Conservation (phyloP, 2,797 vertebrate genomes). For the Ceyx erithaca region DNA sequence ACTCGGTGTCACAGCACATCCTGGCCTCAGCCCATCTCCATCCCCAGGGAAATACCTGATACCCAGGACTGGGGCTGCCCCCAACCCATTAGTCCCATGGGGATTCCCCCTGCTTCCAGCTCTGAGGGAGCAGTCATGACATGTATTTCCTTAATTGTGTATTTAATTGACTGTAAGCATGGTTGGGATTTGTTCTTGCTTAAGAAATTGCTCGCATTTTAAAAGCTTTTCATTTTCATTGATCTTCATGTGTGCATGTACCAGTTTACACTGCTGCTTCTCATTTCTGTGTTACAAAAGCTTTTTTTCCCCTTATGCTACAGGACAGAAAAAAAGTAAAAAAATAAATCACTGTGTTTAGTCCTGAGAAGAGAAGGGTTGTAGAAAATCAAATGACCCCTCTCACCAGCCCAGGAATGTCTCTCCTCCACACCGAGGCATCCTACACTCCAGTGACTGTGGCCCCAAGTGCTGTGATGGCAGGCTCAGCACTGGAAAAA, state of each 20-base stretch:
- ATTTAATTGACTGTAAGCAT: neutral
- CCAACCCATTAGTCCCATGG: neutral
- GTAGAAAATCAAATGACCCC: neutral
- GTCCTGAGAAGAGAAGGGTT: neutral
- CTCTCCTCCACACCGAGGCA: neutral
- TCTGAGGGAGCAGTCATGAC: neutral
- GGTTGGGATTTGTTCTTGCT: neutral
- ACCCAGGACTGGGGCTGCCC: neutral
- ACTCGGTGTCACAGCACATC: fast-evolving
- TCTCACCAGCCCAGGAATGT: neutral
- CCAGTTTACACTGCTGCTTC: neutral
- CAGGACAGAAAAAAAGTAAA: neutral
- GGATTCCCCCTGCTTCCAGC: neutral
- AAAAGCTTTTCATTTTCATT: neutral
- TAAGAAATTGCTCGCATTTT: neutral
- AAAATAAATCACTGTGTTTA: neutral
- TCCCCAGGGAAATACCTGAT: neutral
- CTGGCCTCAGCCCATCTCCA: neutral
- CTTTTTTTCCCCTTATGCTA: neutral
- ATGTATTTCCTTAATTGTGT: neutral
- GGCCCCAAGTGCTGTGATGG: neutral
- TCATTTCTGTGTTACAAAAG: neutral
- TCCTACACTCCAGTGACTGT: neutral
- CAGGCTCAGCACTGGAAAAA: neutral
- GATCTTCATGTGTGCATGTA: neutral